These are phyloP conservation scores for Cheilosia vernalis DNA, from an alignment of 2,888 invertebrate species.

Conservation along the genomic window DNA sequence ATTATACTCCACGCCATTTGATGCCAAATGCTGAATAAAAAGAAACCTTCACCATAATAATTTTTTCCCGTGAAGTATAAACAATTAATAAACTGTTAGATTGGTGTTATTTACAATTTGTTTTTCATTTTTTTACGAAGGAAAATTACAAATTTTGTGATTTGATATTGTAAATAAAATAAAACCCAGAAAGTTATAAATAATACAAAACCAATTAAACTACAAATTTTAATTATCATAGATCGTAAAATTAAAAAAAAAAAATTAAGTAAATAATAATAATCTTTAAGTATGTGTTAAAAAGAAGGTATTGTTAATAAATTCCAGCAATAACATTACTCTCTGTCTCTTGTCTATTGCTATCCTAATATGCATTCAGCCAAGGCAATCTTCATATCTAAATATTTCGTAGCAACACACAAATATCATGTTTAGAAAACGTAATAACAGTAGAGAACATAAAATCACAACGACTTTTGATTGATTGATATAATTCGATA, in stretches of 20 bases:
- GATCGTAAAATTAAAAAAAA: constrained; percentile 19
- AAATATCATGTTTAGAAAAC: constrained; percentile 6
- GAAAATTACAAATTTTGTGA: constrained; percentile 27
- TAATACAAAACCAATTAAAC: not conserved
- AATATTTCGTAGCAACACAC: constrained; percentile 22
- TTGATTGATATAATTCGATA: constrained; percentile 18
- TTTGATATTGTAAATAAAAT: constrained; percentile 43
- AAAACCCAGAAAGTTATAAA: not conserved
- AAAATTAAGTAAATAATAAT: not conserved
- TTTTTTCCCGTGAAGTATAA: no score
- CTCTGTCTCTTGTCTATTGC: constrained; percentile 30
- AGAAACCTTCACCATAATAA: no score
- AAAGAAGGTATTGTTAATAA: not conserved
- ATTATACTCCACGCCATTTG: no score
- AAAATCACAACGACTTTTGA: constrained; percentile 55
- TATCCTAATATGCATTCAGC: constrained; percentile 48
- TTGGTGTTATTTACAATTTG: no score
- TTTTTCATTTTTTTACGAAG: not conserved
- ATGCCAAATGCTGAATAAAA: no score
- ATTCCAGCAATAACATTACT: not conserved
- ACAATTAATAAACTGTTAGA: no score
- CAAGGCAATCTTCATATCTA: constrained; percentile 31
- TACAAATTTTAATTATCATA: constrained; percentile 32
- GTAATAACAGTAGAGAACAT: constrained; percentile 17
- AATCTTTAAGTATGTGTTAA: constrained; percentile 47